Percentiles rank a stretch among this genome's conserved stretches.
Conservation (phyloP, 2,797 vertebrate species). For the Chrosomus eos region DNA sequence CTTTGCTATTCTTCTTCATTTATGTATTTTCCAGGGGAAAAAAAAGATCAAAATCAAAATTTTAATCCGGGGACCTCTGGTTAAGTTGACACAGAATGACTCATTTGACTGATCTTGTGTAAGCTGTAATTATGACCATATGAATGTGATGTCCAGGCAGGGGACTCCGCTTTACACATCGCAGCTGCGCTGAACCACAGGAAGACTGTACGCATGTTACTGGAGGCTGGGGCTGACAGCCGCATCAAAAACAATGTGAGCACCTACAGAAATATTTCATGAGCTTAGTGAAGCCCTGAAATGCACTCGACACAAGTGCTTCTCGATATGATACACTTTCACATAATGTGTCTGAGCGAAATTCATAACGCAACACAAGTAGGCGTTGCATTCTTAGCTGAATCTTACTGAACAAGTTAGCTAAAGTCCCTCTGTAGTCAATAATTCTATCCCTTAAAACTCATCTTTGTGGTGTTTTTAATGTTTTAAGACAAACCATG, state of each 20-base stretch:
- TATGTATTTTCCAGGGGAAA: background rate
- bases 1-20: background rate
- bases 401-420: background rate
- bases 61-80: background rate
- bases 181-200: slow-evolving; percentile 93
- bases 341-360: background rate
- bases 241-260: slow-evolving; percentile 88
- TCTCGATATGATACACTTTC: background rate
- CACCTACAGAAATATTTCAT: slow-evolving; percentile 26
- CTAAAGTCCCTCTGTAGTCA: too few species aligned
- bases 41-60: background rate
- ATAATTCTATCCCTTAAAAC: too few species aligned
- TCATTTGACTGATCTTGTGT: background rate
- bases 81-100: background rate
- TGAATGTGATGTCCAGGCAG: slow-evolving; percentile 73
- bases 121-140: background rate
- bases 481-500: too few species aligned
- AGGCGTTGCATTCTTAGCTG: background rate
- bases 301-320: background rate
- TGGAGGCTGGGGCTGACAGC: slow-evolving; percentile 91
- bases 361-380: background rate
- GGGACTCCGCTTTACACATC: slow-evolving; percentile 92
- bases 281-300: background rate
- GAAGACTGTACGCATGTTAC: slow-evolving; percentile 89
- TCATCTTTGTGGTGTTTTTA: too few species aligned